Base-by-base conservation (phyloP, 2,797 vertebrate species). In the Diplodus sargus region DNA sequence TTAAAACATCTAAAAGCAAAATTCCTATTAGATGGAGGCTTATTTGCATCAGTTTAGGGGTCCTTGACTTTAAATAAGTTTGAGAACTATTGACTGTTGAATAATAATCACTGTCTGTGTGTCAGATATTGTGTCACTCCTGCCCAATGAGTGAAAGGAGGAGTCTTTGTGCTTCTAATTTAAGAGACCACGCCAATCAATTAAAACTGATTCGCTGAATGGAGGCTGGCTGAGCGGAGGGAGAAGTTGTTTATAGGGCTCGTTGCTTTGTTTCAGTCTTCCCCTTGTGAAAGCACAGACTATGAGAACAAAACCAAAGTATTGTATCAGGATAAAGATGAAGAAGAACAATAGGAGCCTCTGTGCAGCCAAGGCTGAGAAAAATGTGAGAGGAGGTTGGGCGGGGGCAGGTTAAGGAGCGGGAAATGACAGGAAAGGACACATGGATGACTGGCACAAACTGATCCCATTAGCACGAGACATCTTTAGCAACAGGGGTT, bases 291-390 rank as follows among this genome's bases (percentile, higher is more conserved):
- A 81, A 77, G 72, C 68, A 54, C 65, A 78, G 78, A 71, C 77
- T 25, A 51, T 58, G 83, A 84, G 85, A 92, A 93, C 89, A 85
- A 89, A 80, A 77, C 53, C 59, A 59, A 73, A 60, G 47, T 70
- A 81, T 80, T 88, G 85, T 78, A 75, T 84, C 58, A 82, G 76
- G 85, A 85, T 86, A 71, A 86, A 86, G 80, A 82, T 85, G 77
- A 74, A 74, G 59, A 71, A 76, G 77, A 84, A 93, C 90, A 92
- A 93, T 87, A 81, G 86, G 61, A 75, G 72, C 25, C 65, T 81
- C 79, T 86, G 75, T 86, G 80, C 48, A 86, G 70, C 78, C 79
- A 56, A 71, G 54, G 63, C 77, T 83, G 76, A 74, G 67, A 82
- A 76, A 82, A 82, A 75, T 74, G 67, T 34, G 45, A 72, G 64